A percentile compares a stretch with the other conserved stretches of the same genome.
phyloP scores from a whole-genome alignment of 2,797 vertebrate genomes.

The Rhinogobio ventralis region DNA sequence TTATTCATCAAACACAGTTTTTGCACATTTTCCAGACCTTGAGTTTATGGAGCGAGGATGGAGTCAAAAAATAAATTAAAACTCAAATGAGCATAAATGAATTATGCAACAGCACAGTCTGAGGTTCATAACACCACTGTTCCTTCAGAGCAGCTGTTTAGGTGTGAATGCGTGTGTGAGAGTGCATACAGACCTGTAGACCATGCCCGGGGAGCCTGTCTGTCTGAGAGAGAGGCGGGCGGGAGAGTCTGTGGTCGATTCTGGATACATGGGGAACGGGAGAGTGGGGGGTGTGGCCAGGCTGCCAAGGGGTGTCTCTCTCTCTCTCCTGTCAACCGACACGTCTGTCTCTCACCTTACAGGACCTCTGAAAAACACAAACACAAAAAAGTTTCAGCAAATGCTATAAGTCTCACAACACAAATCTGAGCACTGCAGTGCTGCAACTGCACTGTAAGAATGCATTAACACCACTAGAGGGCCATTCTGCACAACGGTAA shows the following conservation, averaged over 20 bases:
- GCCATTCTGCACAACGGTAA: conserved; percentile 53
- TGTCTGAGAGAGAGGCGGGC: conserved; percentile 95
- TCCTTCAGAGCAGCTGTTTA: neutral
- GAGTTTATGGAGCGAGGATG: neutral
- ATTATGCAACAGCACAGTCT: neutral
- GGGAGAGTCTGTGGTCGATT: conserved; percentile 97
- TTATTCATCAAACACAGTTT: neutral
- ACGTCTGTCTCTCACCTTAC: conserved; percentile 63
- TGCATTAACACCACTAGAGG: conserved; percentile 75
- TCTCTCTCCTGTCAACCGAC: conserved; percentile 64
- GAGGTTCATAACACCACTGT: neutral
- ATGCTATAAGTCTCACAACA: neutral
- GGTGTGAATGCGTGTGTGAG: conserved; percentile 10
- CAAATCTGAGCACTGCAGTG: neutral
- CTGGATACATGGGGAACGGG: conserved; percentile 95
- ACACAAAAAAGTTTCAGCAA: neutral
- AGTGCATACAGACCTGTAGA: conserved; percentile 88
- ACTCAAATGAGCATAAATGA: neutral
- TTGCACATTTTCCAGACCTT: neutral
- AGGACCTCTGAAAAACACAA: conserved; percentile 63
- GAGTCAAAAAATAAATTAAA: neutral
- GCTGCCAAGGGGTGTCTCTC: conserved; percentile 69
- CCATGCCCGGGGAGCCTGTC: conserved; percentile 97
- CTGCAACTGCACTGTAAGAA: neutral
- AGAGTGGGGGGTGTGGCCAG: conserved; percentile 78